Conservation (phyloP, 2,113 vertebrate genomes). For the Xenopus borealis region DNA sequence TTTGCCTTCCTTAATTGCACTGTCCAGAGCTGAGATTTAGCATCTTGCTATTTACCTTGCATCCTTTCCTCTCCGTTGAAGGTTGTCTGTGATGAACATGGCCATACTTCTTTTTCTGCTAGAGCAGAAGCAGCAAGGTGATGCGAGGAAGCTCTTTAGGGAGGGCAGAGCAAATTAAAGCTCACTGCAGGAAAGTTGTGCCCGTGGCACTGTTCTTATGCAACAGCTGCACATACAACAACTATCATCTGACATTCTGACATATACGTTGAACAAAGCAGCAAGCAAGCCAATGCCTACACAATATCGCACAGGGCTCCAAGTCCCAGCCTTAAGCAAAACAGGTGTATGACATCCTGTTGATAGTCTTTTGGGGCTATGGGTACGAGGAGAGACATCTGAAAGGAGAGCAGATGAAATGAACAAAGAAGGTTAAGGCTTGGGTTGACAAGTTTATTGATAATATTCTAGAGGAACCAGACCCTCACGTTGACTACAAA, state of each 20-base stretch:
- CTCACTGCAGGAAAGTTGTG: conserved; percentile 77
- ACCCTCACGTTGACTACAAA: conserved; percentile 83
- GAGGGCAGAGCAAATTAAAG: conserved; percentile 77
- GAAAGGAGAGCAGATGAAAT: conserved; percentile 75
- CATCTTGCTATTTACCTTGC: background rate
- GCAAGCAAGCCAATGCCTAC: conserved; percentile 69
- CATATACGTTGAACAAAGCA: conserved; percentile 74
- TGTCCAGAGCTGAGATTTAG: background rate
- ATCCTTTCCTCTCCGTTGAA: background rate
- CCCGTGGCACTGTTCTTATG: conserved; percentile 82
- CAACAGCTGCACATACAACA: conserved; percentile 88
- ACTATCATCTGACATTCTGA: conserved; percentile 93
- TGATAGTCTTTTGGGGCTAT: conserved; percentile 76
- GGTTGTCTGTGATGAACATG: conserved; percentile 56
- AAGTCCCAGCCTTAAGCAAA: conserved; percentile 86
- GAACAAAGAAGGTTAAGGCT: conserved; percentile 87
- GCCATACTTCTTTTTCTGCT: conserved; percentile 65
- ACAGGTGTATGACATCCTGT: conserved; percentile 91
- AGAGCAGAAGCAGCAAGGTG: conserved; percentile 66
- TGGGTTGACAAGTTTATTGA: conserved; percentile 90
- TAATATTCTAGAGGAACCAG: conserved; percentile 82
- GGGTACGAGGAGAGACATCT: conserved; percentile 69
- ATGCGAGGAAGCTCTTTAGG: conserved; percentile 65
- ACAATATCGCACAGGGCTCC: conserved; percentile 73
- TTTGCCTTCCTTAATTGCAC: background rate